Base-by-base conservation (phyloP, 2,888 invertebrate genomes). In the Cheilosia vernalis region DNA sequence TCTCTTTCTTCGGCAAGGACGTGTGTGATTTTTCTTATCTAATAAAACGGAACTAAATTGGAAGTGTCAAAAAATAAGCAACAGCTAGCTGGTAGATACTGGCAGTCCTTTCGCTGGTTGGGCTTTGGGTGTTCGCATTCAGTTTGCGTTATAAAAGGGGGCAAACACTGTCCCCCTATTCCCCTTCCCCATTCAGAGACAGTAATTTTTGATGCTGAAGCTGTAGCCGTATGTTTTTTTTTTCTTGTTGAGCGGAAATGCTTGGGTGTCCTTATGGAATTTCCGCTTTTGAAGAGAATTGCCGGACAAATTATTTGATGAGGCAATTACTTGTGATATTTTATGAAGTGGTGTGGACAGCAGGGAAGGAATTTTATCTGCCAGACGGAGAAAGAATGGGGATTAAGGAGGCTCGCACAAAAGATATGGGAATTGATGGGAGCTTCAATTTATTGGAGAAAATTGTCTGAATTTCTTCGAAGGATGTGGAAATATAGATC, bases 31-130 rank as follows among this genome's bases (percentile, higher is more conserved):
- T 81, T 77, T 72, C 70, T 77, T 67, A 51, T 72, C 81, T 77
- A 72, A 85, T 85, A 81, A 85, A 85, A 85, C 66, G 70, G 55
- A 80, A 81, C 80, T 72, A 60, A 81, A 80, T 77, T 81, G 72
- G 56, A 77, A 76, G 80, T 77, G 85, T 85, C 85, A 70, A 85
- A 85, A 81, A 81, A 81, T 85, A 80, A 84, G 69, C 69, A 84
- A 72, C 74, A 85, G 44, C 69, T 70, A 73, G 76, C 37, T 44
- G 58, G 21, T 40, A 60, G 40, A 19, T 37, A 40, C 49, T 49
- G 49, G 47, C 42, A 51, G 55, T 67, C 60, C 66, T 79, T 63
- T 58, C n/a, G n/a, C 33, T 51, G 17, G 37, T 27, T 9, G 17
- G 56, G 30, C 33, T 15, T 21, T 53, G 40, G 78, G 51, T 53